A percentile compares a stretch with the other conserved stretches of the same genome.
Conservation (phyloP, 1,140 invertebrate species). For the Babylonia areolata region DNA sequence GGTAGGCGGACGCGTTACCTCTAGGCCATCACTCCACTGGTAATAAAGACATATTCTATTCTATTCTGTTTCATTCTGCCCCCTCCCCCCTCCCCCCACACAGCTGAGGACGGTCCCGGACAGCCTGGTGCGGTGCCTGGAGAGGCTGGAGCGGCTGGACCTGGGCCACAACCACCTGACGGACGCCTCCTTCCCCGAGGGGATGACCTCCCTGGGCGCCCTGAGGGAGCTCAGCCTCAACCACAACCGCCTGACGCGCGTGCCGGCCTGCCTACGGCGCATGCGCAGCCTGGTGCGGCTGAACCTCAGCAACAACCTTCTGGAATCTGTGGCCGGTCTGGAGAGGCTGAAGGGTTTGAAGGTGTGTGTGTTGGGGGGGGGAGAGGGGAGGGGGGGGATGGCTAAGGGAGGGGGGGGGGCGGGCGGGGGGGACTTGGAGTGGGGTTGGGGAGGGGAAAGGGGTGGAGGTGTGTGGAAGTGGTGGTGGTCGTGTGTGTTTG, state of each 20-base stretch:
- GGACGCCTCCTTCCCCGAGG: constrained; percentile 66
- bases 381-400: too few species aligned
- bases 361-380: neutral
- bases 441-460: too few species aligned
- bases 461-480: too few species aligned
- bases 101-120: constrained; percentile 61
- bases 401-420: too few species aligned
- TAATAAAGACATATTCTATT: too few species aligned
- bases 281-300: constrained; percentile 64
- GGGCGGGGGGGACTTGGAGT: too few species aligned
- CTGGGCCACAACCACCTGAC: constrained; percentile 66
- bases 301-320: constrained; percentile 64
- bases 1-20: too few species aligned
- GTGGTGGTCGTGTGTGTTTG: too few species aligned
- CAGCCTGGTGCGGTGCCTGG: constrained; percentile 54
- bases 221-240: constrained; percentile 67
- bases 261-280: constrained; percentile 60
- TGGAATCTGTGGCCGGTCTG: constrained; percentile 63
- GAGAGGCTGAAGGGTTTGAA: constrained; percentile 67
- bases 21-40: too few species aligned
- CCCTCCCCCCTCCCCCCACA: constrained; percentile 16
- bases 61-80: too few species aligned
- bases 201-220: constrained; percentile 60
- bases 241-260: constrained; percentile 63
- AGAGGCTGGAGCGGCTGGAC: constrained; percentile 66